Base-by-base conservation (phyloP, 2,113 vertebrate species). In the Lates calcarifer region DNA sequence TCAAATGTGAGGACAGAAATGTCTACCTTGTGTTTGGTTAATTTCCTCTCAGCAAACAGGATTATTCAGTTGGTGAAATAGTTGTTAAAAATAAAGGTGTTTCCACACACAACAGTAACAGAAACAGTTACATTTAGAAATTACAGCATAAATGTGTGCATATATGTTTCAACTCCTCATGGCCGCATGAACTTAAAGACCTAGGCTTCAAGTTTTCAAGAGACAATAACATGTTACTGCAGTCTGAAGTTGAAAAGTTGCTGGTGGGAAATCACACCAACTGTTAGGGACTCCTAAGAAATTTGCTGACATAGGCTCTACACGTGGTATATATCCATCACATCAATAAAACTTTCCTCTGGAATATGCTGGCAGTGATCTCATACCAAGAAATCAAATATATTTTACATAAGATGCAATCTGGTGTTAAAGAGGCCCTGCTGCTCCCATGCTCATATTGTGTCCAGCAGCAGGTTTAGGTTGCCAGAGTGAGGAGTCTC, bases 361-460 rank as follows among this genome's bases (percentile, higher is more conserved):
- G 69, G 60, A 78, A 79, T 80, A 77, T 58, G 39, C 81, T 90
- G 93, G 94, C 94, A 95, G 93, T 93, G 91, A 94, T 93, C 79
- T 82, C 33, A 6, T 69, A 86, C 71, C 82, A 84, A 74, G 74
- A 87, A 81, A 75, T 70, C 31, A 56, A 83, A 77, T n/a, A 17
- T 45, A 20, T 31, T 60, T 74, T 56, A 60, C 28, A 28, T 47
- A 61, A 89, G 79, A 80, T 87, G 64, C 15, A 83, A 35, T 45
- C 68, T 64, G 57, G 70, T 53, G 8, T 62, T 57, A 26, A 37
- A 31, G 26, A 76, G n/a, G 56, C 55, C 72, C 65, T 31, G 66
- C 69, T 61, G 68, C 37, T 76, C 69, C 43, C 31, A 41, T 73
- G 56, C 68, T 41, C 26, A 28, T 29, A 55, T 15, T 56, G 55